Evolutionary conservation across 2,797 vertebrate genomes (phyloP), one percentile per base, ranked within the genome.

Genomic region (Sebastes glaucus): DNA sequence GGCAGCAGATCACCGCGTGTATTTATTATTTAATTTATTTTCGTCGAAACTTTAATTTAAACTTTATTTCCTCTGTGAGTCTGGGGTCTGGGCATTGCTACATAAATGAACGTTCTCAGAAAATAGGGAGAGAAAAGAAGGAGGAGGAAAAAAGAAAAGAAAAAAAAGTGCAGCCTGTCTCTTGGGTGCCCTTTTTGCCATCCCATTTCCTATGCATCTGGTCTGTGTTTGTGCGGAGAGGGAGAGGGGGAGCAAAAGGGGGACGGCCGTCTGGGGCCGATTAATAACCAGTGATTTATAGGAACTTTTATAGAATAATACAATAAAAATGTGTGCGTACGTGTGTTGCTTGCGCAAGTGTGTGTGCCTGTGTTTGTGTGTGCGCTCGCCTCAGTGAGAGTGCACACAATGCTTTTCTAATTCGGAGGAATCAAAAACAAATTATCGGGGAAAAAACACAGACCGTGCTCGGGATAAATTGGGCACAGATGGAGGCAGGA

Each of bases 231-330:
- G 95, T 94, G 93, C 81, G 93, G 94, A 90, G 90, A 90, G 88
- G 85, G 91, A 92, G 82, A 90, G 90, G 91, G 89, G 83, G 91
- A 84, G 88, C 67, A 80, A 85, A 85, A 80, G 93, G 92, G 92
- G 94, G 90, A 86, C 83, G 91, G 94, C 95, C 94, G 95, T 96
- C 96, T 96, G 96, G 96, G 96, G 96, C 94, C 96, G 96, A 98
- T 97, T 97, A 98, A 97, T 97, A 98, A 97, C 96, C 96, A 97
- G 95, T 97, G 97, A 99, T 98, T 98, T 98, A 98, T 97, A 97
- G 95, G 95, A 98, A 97, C 97, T 97, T 98, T 98, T 98, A 99
- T 98, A 97, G 97, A 99, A 98, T 98, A 98, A 98, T 97, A 97
- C 96, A 97, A 97, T 97, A 98, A 98, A 96, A 96, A 96, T 96